These are phyloP conservation scores for Cantharis rustica DNA, from an alignment of 2,888 invertebrate species.

Conservation along the genomic window DNA sequence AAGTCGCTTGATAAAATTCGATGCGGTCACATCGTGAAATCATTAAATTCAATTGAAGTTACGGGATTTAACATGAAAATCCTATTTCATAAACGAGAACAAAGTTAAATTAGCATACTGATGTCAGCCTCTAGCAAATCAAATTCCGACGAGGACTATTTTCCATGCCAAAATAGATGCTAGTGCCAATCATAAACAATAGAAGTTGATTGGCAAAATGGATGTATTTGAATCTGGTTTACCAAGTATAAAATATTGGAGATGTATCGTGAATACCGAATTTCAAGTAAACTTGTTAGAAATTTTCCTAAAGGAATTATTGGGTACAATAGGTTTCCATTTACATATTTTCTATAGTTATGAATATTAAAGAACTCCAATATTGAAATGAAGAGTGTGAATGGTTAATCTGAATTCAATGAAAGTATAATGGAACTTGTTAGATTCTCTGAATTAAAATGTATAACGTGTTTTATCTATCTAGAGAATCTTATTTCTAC, in stretches of 20 bases:
- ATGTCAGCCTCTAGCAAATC: conserved; percentile 27
- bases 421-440: conserved; percentile 14
- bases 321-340: conserved; percentile 5
- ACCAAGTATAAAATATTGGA: conserved; percentile 18
- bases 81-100: conserved; percentile 28
- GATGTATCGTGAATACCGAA: conserved; percentile 8
- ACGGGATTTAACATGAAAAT: conserved; percentile 26
- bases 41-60: conserved; percentile 29
- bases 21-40: conserved; percentile 11
- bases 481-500: conserved; percentile 24
- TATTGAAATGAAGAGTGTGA: conserved; percentile 3
- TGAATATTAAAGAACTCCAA: conserved; percentile 22
- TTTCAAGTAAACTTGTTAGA: not conserved
- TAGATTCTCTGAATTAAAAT: conserved; percentile 13
- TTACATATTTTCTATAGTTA: conserved; percentile 19
- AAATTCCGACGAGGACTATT: conserved; percentile 27
- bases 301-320: not conserved
- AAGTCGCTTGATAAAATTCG: conserved; percentile 1
- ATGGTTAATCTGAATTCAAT: conserved; percentile 9
- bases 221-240: conserved; percentile 9
- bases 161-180: conserved; percentile 26
- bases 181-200: conserved; percentile 30
- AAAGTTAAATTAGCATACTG: conserved; percentile 31
- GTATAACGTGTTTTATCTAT: conserved; percentile 24
- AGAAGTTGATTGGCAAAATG: conserved; percentile 30